Evolutionary conservation across 2,888 invertebrate genomes (phyloP).

Genomic region (Ptilodon capucinus): DNA sequence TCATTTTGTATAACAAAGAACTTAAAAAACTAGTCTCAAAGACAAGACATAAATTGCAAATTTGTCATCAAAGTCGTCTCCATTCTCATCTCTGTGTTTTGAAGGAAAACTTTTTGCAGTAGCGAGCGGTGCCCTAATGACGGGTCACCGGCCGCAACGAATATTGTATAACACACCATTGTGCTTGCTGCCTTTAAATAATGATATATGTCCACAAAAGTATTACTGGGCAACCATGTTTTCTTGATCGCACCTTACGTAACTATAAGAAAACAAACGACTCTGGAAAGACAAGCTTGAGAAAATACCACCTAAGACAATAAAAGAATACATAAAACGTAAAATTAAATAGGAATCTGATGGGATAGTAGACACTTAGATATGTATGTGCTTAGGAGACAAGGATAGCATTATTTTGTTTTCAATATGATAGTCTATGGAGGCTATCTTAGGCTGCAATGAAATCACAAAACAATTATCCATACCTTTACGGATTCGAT

Average conservation of each 20-base stretch:
- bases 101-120: constrained; percentile 56
- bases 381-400: no score
- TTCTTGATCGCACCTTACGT: neutral
- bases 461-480: no score
- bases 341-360: no score
- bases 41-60: no score
- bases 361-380: no score
- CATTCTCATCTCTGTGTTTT: constrained; percentile 29
- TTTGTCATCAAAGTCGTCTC: constrained; percentile 22
- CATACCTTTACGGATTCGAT: no score
- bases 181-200: constrained; percentile 27
- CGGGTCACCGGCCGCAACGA: constrained; percentile 45
- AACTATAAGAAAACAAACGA: neutral
- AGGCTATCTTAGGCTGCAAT: no score
- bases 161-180: constrained; percentile 48
- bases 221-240: constrained; percentile 5
- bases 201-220: constrained; percentile 30
- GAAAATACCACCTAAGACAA: neutral
- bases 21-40: no score
- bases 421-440: no score
- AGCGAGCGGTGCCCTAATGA: constrained; percentile 49
- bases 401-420: no score
- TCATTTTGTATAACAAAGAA: no score
- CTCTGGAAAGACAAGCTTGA: neutral
- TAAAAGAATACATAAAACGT: neutral